Evolutionary conservation across 2,888 invertebrate species (phyloP).

Genomic region (Augiades crinisus): DNA sequence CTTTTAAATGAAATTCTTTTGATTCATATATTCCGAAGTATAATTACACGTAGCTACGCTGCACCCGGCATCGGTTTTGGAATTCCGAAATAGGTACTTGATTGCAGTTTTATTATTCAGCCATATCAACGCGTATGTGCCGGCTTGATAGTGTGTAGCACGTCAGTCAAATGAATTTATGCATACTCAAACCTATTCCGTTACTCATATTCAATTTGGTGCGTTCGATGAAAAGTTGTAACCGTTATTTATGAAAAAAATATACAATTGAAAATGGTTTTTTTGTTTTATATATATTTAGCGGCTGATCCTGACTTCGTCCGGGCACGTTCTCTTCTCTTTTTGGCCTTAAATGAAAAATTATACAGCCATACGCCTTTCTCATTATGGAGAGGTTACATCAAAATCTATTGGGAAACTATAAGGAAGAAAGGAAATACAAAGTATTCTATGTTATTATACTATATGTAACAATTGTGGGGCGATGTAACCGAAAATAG

Average conservation of each 20-base stretch:
- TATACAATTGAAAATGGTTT: too few relatives aligned
- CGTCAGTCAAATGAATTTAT: conserved; percentile 41
- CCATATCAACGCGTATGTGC: conserved; percentile 48
- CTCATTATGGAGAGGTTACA: too few relatives aligned
- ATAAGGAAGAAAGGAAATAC: too few relatives aligned
- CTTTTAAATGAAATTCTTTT: conserved; percentile 75
- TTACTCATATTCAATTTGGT: conserved; percentile 23
- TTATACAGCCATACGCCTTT: too few relatives aligned
- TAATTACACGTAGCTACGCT: conserved; percentile 53
- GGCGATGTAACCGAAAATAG: too few relatives aligned
- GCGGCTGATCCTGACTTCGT: too few relatives aligned
- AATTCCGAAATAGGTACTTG: conserved; percentile 61
- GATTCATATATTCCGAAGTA: conserved; percentile 62
- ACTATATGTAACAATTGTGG: too few relatives aligned
- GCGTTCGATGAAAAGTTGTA: conserved; percentile 5
- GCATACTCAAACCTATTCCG: conserved; percentile 46
- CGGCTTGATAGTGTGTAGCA: conserved; percentile 32
- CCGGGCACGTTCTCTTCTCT: too few relatives aligned
- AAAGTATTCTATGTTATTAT: too few relatives aligned
- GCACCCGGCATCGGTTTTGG: conserved; percentile 47
- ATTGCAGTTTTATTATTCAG: conserved; percentile 68
- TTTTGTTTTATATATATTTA: too few relatives aligned
- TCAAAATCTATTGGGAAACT: too few relatives aligned
- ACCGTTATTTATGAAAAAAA: conserved; percentile 1
- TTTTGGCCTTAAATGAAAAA: too few relatives aligned